Base-by-base conservation (phyloP, 2,797 vertebrate genomes). In the Odontamblyopus rebecca region DNA sequence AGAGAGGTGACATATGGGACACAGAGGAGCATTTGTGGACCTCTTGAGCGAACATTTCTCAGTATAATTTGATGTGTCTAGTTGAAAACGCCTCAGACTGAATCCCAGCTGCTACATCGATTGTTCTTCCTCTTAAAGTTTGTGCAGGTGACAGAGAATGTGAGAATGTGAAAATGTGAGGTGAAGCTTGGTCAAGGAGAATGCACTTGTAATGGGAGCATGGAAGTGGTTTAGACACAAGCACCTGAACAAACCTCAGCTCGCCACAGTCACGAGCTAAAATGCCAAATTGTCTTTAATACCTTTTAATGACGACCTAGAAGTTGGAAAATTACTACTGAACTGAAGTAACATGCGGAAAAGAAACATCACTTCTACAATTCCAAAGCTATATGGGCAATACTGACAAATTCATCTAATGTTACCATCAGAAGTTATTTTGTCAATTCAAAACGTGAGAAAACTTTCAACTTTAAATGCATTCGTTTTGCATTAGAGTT, bases 121-220 rank as follows among this genome's bases (percentile, higher is more conserved):
- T 48, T 15, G 44, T 13, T 48, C 44, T 48, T 6, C 3, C 44
- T 48, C 44, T 48, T 48, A 48, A 48, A 48, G 53, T n/a, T 16
- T 67, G 27, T 23, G 73, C 75, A 78, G 80, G 77, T 81, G 86
- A 85, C 59, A 41, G 70, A 72, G 67, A 60, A 54, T 0, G 57
- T 61, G 70, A 83, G 74, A 38, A 38, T 9, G 35, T 38, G 35
- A 38, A 38, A 38, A 38, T 38, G 35, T 9, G 35, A 9, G 8
- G 35, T 48, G 85, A 66, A 83, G 83, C 48, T 68, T 74, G 82
- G 81, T 75, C 73, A 23, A 38, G 18, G 18, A 63, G 61, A 41
- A 38, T 44, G 41, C 11, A 48, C 3, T 48, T 15, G 15, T 48
- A 48, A 13, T 16, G 44, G 44, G 44, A 48, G 12, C 13, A 5